Evolutionary conservation across 2,888 invertebrate species (phyloP), one percentile per base, ranked within the genome.

Genomic region (Glyphotaelius pellucidus): DNA sequence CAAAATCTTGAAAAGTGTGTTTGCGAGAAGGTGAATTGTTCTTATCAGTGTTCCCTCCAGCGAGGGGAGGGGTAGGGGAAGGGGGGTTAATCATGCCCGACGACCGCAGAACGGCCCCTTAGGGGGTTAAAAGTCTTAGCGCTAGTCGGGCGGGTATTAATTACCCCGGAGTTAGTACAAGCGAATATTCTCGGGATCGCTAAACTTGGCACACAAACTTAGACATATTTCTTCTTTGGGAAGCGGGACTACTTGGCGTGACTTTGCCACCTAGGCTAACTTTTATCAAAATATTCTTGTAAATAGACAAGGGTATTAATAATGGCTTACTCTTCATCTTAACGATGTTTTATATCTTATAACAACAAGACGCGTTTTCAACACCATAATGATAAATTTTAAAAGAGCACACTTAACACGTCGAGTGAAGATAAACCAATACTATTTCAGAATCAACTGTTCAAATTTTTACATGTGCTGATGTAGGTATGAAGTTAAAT

Each of bases 91-190:
- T 96, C 95, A 96, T 95, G 94, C 93, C 93, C 95, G 95, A 95
- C 95, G 95, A 96, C 96, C 96, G 95, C 96, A 95, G 95, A 96
- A 96, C 95, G 95, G 95, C 94, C 94, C 95, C 95, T 94, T 93
- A 93, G 95, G 95, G 96, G 91, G 92, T 93, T 92, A 91, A 90
- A 91, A 92, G 92, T 93, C 92, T 93, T 92, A 92, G 91, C 92
- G 92, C 92, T 87, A n/a, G 31, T 25, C 91, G 88, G 91, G 89
- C 86, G 91, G 91, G 92, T 93, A 92, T 93, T 92, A 93, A 93
- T 93, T 93, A 93, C 93, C 93, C 93, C 91, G 86, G 83, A 32
- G 85, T 89, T 84, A 81, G 89, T 83, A 90, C 47, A 86, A 90
- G 92, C 89, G 93, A 85, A 89, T 80, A 91, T 90, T 89, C 88